phyloP scores from a whole-genome alignment of 2,113 vertebrate genomes.

The Phyllostomus hastatus region DNA sequence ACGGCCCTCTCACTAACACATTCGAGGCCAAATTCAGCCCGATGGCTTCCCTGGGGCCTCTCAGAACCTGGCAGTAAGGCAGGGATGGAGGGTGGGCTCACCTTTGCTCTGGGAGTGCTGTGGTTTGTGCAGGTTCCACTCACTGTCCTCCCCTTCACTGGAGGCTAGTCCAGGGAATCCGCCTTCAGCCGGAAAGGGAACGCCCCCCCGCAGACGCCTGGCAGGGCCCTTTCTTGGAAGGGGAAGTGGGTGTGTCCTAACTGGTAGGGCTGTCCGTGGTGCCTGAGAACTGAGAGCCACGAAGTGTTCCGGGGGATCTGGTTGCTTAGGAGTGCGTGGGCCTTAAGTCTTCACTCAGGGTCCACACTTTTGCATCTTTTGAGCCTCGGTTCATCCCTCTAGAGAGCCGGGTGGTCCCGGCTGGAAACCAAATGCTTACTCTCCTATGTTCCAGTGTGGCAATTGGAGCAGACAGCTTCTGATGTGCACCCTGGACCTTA shows the following conservation, averaged over 20 bases:
- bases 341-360: too few relatives aligned
- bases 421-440: too few relatives aligned
- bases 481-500: not conserved
- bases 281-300: not conserved
- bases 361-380: too few relatives aligned
- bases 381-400: too few relatives aligned
- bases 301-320: too few relatives aligned
- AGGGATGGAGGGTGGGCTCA: not conserved
- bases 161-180: too few relatives aligned
- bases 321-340: not conserved
- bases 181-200: too few relatives aligned
- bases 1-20: too few relatives aligned
- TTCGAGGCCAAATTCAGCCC: not conserved
- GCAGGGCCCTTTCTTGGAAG: too few relatives aligned
- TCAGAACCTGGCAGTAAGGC: not conserved
- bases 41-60: not conserved
- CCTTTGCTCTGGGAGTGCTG: not conserved
- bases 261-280: not conserved
- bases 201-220: too few relatives aligned
- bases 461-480: not conserved
- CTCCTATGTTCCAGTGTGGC: not conserved
- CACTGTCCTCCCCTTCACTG: too few relatives aligned
- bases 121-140: not conserved
- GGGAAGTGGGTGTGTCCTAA: not conserved
- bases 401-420: rapidly evolving